Percentiles rank a stretch among this genome's conserved stretches.
Evolutionary conservation across 2,888 invertebrate genomes (phyloP).

Genomic region (Coelogynopora nodosa): DNA sequence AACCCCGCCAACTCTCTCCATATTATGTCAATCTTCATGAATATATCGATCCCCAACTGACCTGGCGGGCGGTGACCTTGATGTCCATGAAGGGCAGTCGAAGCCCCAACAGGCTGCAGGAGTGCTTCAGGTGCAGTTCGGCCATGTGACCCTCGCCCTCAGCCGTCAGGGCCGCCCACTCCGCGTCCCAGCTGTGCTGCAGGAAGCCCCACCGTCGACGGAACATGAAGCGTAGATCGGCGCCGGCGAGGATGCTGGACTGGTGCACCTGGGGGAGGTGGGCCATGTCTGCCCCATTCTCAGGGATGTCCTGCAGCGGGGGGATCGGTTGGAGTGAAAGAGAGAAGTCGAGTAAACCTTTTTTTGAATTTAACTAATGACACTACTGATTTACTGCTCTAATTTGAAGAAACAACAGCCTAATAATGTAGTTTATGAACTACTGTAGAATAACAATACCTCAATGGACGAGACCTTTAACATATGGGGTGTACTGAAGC

Average conservation of each 20-base stretch:
- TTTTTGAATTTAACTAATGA: too few relatives aligned
- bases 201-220: constrained; percentile 61
- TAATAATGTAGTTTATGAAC: not conserved
- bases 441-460: too few relatives aligned
- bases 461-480: too few relatives aligned
- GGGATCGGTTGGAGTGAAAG: constrained; percentile 46
- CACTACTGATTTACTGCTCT: constrained; percentile 50
- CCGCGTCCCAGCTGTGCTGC: constrained; percentile 68
- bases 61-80: constrained; percentile 70
- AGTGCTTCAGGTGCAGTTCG: constrained; percentile 68
- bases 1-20: too few relatives aligned
- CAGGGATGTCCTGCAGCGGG: constrained; percentile 74
- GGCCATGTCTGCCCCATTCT: constrained; percentile 80
- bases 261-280: constrained; percentile 76
- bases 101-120: constrained; percentile 66
- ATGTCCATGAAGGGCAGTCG: constrained; percentile 66
- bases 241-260: constrained; percentile 65
- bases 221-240: constrained; percentile 57
- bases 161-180: constrained; percentile 63
- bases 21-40: not conserved
- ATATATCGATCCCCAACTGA: constrained; percentile 52
- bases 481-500: too few relatives aligned
- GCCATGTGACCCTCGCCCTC: constrained; percentile 67
- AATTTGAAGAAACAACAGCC: not conserved
- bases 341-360: not conserved